Evolutionary conservation across 1,140 invertebrate species (phyloP), one percentile per base, ranked within the genome.

Genomic region (Bradynema listronoti): DNA sequence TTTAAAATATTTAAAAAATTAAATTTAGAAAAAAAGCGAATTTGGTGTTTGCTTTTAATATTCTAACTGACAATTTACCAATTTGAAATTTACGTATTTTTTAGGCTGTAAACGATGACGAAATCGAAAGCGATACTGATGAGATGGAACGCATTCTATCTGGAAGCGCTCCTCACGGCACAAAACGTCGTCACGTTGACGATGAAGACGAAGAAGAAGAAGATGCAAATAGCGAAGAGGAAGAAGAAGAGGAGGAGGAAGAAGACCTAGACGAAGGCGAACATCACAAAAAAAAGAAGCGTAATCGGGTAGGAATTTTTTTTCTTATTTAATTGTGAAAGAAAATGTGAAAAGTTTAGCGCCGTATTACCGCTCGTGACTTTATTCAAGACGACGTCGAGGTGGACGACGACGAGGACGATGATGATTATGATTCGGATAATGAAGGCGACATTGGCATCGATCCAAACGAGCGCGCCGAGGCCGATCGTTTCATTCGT

Each of bases 341-440:
- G n/a, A n/a, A 46, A 54, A 0, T 43, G 27, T 19, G 2, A 14
- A 24, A 14, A 19, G 14, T 73, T 67, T 36, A 71, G 68, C 54
- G 50, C 22, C 75, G 75, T 16, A 62, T 61, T 14, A 60, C 57
- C n/a, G 72, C 57, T 22, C 55, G 52, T 42, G 75, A 75, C 53
- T 75, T 75, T 43, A 76, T 75, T 29, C 54, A 71, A 42, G 72
- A 78, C 34, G 72, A 75, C 45, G 72, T 78, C 5, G 72, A 75
- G 51, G 72, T 75, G 9, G 73, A 75, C 34, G 70, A 70, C 29
- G 74, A 77, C 34, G 73, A 74, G 9, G 73, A 77, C 3, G 74
- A 75, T n/a, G 73, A 69, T 30, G 58, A 69, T 19, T 57, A 59
- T 34, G 62, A 65, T 11, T 29, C 32, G 5, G 58, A 56, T 6